Evolutionary conservation across 2,888 invertebrate species (phyloP).

Genomic region (Scotopteryx bipunctaria): DNA sequence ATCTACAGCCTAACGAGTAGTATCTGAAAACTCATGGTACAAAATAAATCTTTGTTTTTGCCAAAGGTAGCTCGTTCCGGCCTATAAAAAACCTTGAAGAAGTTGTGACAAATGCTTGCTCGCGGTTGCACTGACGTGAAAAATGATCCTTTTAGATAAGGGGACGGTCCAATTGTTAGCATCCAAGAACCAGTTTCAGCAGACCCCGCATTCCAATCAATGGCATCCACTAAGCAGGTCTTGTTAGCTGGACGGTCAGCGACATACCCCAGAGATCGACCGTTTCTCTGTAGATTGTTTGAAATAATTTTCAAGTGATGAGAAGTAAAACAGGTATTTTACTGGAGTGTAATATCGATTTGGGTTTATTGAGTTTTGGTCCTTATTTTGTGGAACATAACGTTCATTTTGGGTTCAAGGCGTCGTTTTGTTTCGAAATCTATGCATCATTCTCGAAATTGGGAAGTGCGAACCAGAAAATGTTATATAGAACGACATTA

Average conservation of each 20-base stretch:
- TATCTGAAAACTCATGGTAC: conserved; percentile 6
- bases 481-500: too few relatives aligned
- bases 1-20: too few relatives aligned
- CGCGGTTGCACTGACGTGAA: conserved; percentile 75
- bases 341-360: background rate
- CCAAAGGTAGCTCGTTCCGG: conserved; percentile 54
- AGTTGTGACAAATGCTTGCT: conserved; percentile 72
- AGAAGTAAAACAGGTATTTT: conserved; percentile 31
- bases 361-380: too few relatives aligned
- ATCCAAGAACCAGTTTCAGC: conserved; percentile 49
- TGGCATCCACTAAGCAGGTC: conserved; percentile 31
- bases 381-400: too few relatives aligned
- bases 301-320: conserved; percentile 54
- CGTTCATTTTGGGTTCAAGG: too few relatives aligned
- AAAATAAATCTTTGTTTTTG: conserved; percentile 51
- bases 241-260: conserved; percentile 39
- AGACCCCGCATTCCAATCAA: conserved; percentile 37
- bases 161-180: conserved; percentile 71
- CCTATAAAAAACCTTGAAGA: conserved; percentile 68
- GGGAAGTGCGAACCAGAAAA: too few relatives aligned
- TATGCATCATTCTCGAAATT: too few relatives aligned
- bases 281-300: conserved; percentile 51
- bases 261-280: conserved; percentile 52
- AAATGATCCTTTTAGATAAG: conserved; percentile 78
- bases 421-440: too few relatives aligned